Evolutionary conservation across 2,888 invertebrate genomes (phyloP).

Genomic region (Drosophila prostipennis): DNA sequence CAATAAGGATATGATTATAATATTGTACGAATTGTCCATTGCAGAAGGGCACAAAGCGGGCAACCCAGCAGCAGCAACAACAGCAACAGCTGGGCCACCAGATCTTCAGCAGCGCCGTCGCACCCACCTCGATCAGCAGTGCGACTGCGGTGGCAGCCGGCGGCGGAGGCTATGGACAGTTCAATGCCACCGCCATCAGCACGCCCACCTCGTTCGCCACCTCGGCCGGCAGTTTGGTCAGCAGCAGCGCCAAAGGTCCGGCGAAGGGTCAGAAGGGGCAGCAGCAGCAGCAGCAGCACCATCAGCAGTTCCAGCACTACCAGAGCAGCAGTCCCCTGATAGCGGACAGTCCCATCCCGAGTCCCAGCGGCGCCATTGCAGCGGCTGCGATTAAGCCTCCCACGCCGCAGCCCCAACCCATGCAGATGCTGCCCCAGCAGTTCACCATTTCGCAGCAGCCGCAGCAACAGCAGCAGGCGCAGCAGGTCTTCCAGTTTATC

Average conservation of each 20-base stretch:
- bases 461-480: constrained; percentile 72
- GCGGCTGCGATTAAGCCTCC: constrained; percentile 83
- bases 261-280: constrained; percentile 82
- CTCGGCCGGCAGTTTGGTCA: constrained; percentile 83
- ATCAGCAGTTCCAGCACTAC: constrained; percentile 80
- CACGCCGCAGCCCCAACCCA: constrained; percentile 83
- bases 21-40: constrained; percentile 2
- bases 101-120: constrained; percentile 78
- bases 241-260: constrained; percentile 84
- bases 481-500: constrained; percentile 81
- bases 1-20: not conserved
- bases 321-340: constrained; percentile 83
- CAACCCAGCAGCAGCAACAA: constrained; percentile 66
- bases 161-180: constrained; percentile 67
- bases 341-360: constrained; percentile 84
- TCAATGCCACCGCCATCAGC: constrained; percentile 83
- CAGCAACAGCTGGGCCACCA: constrained; percentile 73
- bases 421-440: constrained; percentile 83
- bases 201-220: constrained; percentile 78
- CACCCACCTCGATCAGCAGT: constrained; percentile 71
- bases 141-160: constrained; percentile 67
- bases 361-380: constrained; percentile 82
- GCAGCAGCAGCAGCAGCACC: constrained; percentile 56
- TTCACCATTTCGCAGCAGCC: constrained; percentile 72
- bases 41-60: constrained; percentile 81